phyloP scores from a whole-genome alignment of 1,140 invertebrate species.

The Orius laevigatus region DNA sequence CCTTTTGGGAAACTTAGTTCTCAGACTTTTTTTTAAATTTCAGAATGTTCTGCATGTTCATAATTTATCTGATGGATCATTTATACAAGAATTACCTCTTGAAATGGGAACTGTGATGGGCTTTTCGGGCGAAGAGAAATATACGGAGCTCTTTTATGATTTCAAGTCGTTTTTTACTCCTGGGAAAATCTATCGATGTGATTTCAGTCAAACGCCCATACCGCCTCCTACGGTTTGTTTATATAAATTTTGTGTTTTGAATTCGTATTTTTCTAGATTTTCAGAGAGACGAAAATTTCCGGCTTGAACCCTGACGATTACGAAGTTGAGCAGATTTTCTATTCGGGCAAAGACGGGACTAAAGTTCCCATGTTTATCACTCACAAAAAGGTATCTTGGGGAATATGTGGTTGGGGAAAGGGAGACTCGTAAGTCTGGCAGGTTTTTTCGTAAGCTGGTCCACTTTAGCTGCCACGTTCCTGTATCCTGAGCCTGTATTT shows the following conservation, averaged over 20 bases:
- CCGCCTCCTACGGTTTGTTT: constrained; percentile 42
- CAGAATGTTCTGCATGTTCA: constrained; percentile 74
- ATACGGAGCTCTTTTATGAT: constrained; percentile 82
- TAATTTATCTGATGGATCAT: constrained; percentile 51
- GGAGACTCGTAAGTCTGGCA: too few relatives aligned
- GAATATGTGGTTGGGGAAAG: too few relatives aligned
- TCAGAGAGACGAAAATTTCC: constrained; percentile 67
- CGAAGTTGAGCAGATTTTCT: constrained; percentile 56
- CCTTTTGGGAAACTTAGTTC: background rate
- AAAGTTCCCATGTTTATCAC: constrained; percentile 96
- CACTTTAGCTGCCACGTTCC: too few relatives aligned
- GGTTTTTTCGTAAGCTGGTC: too few relatives aligned
- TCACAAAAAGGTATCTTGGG: constrained; percentile 51
- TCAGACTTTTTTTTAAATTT: constrained; percentile 18
- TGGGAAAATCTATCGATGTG: constrained; percentile 73
- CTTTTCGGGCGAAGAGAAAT: constrained; percentile 68
- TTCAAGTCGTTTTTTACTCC: constrained; percentile 90
- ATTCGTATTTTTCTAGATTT: constrained; percentile 36
- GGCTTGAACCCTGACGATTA: constrained; percentile 69
- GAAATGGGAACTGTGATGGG: constrained; percentile 74
- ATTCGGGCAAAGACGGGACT: constrained; percentile 85
- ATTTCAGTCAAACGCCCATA: constrained; percentile 45
- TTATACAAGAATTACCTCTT: constrained; percentile 55
- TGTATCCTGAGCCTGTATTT: too few relatives aligned
- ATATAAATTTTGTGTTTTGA: background rate